These are phyloP conservation scores for Clusia tigrina DNA, from an alignment of 2,888 invertebrate species.

Conservation along the genomic window DNA sequence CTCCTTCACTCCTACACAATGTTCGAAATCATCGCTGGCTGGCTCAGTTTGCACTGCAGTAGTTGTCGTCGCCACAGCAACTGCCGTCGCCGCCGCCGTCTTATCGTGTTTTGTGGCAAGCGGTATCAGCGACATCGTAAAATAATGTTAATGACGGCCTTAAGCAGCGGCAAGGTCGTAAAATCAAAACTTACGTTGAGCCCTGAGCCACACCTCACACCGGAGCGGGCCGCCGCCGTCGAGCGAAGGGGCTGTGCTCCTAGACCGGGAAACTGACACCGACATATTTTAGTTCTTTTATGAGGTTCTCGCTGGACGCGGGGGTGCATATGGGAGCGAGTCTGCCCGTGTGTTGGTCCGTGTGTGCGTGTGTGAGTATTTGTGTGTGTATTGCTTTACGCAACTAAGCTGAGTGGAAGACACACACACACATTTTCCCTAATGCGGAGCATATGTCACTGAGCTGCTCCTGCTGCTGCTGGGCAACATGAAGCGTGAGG, in stretches of 20 bases:
- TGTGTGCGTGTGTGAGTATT: too few relatives aligned
- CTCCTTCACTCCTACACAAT: not conserved
- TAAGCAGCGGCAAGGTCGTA: conserved; percentile 50
- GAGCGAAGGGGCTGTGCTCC: not conserved
- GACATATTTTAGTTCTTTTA: conserved; percentile 4
- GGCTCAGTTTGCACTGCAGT: conserved; percentile 10
- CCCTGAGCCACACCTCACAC: not conserved
- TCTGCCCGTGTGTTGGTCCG: too few relatives aligned
- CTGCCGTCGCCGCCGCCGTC: not conserved
- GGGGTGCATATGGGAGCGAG: too few relatives aligned
- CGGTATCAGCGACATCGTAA: conserved; percentile 56
- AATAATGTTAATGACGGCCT: conserved; percentile 55
- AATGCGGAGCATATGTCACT: too few relatives aligned
- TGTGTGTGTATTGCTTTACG: too few relatives aligned
- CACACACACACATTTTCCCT: not conserved
- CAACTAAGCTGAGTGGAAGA: too few relatives aligned
- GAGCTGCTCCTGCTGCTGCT: not conserved
- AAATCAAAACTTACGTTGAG: conserved; percentile 49
- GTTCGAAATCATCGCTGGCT: conserved; percentile 6
- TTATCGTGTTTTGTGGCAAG: conserved; percentile 45
- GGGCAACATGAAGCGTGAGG: not conserved
- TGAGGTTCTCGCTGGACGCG: not conserved
- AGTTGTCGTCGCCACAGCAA: not conserved
- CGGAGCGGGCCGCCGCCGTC: not conserved
- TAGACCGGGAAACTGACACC: conserved; percentile 7